A percentile compares a stretch with the other conserved stretches of the same genome.
phyloP scores from a whole-genome alignment of 2,888 invertebrate genomes.

The Cheilosia pagana region DNA sequence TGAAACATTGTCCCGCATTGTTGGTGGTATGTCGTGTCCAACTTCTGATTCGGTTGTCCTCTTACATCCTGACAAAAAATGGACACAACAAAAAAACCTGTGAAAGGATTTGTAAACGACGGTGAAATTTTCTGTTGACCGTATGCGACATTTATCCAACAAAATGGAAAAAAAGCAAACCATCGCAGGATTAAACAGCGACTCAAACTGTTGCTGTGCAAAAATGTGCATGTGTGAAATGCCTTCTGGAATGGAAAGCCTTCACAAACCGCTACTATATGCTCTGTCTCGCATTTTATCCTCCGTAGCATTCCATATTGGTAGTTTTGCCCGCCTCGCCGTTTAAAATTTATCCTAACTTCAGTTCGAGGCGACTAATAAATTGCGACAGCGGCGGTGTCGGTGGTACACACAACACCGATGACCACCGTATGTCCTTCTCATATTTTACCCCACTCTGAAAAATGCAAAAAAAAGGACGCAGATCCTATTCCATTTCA shows the following conservation, averaged over 20 bases:
- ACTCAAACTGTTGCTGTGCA: slow-evolving; percentile 62
- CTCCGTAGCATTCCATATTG: background rate
- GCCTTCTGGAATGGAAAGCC: slow-evolving; percentile 50
- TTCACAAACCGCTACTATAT: background rate
- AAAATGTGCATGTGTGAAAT: slow-evolving; percentile 61
- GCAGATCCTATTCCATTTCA: slow-evolving; percentile 36
- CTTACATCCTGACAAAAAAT: slow-evolving; percentile 26
- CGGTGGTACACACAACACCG: slow-evolving; percentile 47
- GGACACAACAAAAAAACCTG: slow-evolving; percentile 4
- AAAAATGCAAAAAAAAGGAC: slow-evolving; percentile 24
- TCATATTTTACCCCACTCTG: slow-evolving; percentile 60
- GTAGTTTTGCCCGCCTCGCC: background rate
- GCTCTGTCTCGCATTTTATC: background rate
- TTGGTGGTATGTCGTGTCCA: slow-evolving; percentile 49
- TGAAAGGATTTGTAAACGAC: slow-evolving; percentile 66
- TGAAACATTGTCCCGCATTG: slow-evolving; percentile 42
- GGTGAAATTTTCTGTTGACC: slow-evolving; percentile 52
- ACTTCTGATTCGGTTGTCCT: slow-evolving; percentile 65
- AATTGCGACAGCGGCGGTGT: slow-evolving; percentile 70
- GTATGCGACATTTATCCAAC: slow-evolving; percentile 61
- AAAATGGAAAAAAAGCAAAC: background rate
- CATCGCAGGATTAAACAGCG: slow-evolving; percentile 31
- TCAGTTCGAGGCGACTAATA: slow-evolving; percentile 71
- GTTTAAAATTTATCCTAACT: slow-evolving; percentile 64
- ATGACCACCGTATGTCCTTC: slow-evolving; percentile 62